These are phyloP conservation scores for Hippocampus guttulatus DNA, from an alignment of 2,113 vertebrate genomes.

Conservation along the genomic window DNA sequence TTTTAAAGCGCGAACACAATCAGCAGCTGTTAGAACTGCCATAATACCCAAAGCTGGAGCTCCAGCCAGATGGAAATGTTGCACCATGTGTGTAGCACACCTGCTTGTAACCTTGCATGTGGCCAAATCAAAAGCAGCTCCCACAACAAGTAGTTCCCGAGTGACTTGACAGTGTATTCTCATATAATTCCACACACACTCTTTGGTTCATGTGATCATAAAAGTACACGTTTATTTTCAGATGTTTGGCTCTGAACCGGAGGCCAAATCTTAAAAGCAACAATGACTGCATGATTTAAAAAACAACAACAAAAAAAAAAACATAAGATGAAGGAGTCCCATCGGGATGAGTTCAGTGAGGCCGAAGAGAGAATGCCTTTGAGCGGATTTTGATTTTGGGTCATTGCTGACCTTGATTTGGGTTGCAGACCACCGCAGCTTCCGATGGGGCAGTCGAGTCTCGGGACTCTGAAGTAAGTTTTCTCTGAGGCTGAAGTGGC, in stretches of 20 bases:
- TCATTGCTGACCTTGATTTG: not conserved
- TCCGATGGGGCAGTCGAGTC: not conserved
- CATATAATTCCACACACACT: constrained; percentile 35
- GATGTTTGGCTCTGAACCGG: constrained; percentile 33
- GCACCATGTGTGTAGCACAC: constrained; percentile 16
- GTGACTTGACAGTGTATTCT: constrained; percentile 48
- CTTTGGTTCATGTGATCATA: constrained; percentile 43
- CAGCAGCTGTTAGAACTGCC: not conserved
- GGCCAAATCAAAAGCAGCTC: constrained; percentile 58
- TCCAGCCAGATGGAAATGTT: not conserved
- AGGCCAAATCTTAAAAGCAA: constrained; percentile 27
- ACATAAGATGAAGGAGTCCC: too few species aligned
- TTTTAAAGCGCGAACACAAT: not conserved
- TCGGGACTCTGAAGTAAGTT: not conserved
- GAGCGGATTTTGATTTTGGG: not conserved
- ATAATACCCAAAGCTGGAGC: not conserved
- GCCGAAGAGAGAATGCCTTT: not conserved
- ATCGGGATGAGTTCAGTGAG: not conserved
- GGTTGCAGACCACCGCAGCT: not conserved
- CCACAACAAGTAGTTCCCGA: constrained; percentile 54
- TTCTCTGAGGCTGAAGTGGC: not conserved
- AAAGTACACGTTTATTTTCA: constrained; percentile 52
- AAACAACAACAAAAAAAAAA: not conserved
- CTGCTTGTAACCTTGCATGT: constrained; percentile 39
- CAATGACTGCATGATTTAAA: not conserved